Percentiles rank a stretch among this genome's conserved stretches.
phyloP scores from a whole-genome alignment of 1,140 invertebrate species.

The Drosophila simulans region DNA sequence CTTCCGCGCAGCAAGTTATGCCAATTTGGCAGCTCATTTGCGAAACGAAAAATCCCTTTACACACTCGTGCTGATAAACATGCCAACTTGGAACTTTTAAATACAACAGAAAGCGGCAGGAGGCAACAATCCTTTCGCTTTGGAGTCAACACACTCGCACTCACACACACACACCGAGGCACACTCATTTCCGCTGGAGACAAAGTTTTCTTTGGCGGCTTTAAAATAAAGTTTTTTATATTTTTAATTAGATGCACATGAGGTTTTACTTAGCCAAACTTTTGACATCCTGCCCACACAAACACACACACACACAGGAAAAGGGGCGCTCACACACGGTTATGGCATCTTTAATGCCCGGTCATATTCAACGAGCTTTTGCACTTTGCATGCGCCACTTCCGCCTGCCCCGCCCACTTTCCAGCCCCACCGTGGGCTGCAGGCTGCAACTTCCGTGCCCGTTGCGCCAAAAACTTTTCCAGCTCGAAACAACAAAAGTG shows the following conservation, averaged over 20 bases:
- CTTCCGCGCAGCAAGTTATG: slow-evolving; percentile 59
- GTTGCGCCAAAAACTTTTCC: slow-evolving; percentile 75
- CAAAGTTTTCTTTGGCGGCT: slow-evolving; percentile 80
- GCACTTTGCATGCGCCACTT: slow-evolving; percentile 46
- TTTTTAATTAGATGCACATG: slow-evolving; percentile 83
- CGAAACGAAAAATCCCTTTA: slow-evolving; percentile 51
- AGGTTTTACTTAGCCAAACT: slow-evolving; percentile 79
- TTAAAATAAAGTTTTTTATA: slow-evolving; percentile 83
- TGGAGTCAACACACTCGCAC: neutral
- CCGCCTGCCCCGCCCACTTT: slow-evolving; percentile 1
- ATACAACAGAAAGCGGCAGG: slow-evolving; percentile 45
- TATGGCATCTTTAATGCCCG: slow-evolving; percentile 77
- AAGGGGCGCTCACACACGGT: slow-evolving; percentile 29
- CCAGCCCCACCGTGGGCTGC: slow-evolving; percentile 21
- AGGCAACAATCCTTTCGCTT: slow-evolving; percentile 55
- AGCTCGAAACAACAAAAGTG: slow-evolving; percentile 23
- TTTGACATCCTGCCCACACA: slow-evolving; percentile 59
- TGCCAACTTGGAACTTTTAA: slow-evolving; percentile 67
- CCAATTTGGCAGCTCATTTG: slow-evolving; percentile 77
- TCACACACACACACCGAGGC: slow-evolving; percentile 16
- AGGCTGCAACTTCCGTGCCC: slow-evolving; percentile 68
- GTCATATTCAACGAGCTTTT: slow-evolving; percentile 60
- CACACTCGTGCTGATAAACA: slow-evolving; percentile 73
- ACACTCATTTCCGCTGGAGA: slow-evolving; percentile 66
- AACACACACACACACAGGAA: slow-evolving; percentile 1